Percentiles rank a stretch among this genome's conserved stretches.
These are phyloP conservation scores for Salticus scenicus DNA, from an alignment of 2,888 invertebrate genomes.

Conservation along the genomic window DNA sequence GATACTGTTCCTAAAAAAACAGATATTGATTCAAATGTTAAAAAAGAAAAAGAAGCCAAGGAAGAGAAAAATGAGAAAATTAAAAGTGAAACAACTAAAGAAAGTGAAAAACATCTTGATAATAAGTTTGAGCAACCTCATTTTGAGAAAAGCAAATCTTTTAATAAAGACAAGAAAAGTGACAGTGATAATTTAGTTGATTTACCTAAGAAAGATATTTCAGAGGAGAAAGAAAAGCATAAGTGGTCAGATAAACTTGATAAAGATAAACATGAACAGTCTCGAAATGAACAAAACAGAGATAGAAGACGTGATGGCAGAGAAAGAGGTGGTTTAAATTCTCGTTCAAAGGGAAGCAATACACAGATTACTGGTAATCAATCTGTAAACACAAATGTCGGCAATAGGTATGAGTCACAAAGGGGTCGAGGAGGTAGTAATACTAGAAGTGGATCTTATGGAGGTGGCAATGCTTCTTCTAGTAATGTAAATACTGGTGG, in stretches of 20 bases:
- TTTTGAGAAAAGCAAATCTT: constrained; percentile 76
- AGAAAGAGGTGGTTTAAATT: constrained; percentile 73
- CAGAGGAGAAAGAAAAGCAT: constrained; percentile 79
- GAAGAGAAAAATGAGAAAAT: constrained; percentile 70
- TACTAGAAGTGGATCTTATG: constrained; percentile 53
- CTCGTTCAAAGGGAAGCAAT: constrained; percentile 61
- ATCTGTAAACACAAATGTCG: constrained; percentile 23
- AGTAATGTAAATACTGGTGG: constrained; percentile 50
- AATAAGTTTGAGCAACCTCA: constrained; percentile 49
- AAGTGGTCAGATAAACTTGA: constrained; percentile 15
- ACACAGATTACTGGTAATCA: neutral
- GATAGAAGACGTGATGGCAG: constrained; percentile 65
- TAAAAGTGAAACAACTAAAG: constrained; percentile 58
- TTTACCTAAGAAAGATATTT: constrained; percentile 33
- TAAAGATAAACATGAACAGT: constrained; percentile 63
- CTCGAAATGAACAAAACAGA: constrained; percentile 56
- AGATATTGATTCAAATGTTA: constrained; percentile 48
- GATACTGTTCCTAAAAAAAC: constrained; percentile 58
- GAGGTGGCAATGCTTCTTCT: constrained; percentile 18
- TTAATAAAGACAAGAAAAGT: constrained; percentile 48
- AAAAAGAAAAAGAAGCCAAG: constrained; percentile 67
- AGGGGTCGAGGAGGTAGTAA: constrained; percentile 42
- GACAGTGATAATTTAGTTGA: constrained; percentile 42
- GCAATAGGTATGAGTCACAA: constrained; percentile 27
- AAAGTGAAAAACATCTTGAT: constrained; percentile 69